A percentile compares a stretch with the other conserved stretches of the same genome.
These are phyloP conservation scores for Bradypodion ventrale DNA, from an alignment of 2,797 vertebrate genomes.

Conservation along the genomic window DNA sequence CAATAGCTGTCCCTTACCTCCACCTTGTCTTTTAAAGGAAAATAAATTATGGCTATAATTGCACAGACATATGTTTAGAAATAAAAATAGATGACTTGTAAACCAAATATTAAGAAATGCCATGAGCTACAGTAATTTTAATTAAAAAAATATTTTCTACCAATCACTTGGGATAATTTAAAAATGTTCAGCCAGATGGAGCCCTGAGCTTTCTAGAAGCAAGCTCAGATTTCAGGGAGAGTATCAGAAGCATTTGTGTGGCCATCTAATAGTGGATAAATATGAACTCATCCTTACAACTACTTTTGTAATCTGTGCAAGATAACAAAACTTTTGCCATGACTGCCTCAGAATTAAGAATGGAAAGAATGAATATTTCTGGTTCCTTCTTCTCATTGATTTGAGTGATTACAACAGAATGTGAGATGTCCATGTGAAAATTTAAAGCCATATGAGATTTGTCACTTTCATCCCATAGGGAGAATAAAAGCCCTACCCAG, in stretches of 20 bases:
- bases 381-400: background rate
- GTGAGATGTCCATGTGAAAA: too few relatives aligned
- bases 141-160: slow-evolving; percentile 62
- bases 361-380: background rate
- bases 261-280: slow-evolving; percentile 22
- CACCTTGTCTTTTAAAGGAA: slow-evolving; percentile 27
- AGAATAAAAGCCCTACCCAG: too few relatives aligned
- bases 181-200: slow-evolving; percentile 43
- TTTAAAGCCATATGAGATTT: too few relatives aligned
- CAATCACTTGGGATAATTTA: slow-evolving; percentile 53
- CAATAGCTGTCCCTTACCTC: slow-evolving; percentile 32
- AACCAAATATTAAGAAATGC: slow-evolving; percentile 44
- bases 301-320: background rate
- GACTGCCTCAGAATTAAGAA: background rate
- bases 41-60: slow-evolving; percentile 43
- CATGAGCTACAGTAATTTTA: slow-evolving; percentile 52
- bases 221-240: slow-evolving; percentile 17
- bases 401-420: too few relatives aligned
- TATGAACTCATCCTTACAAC: background rate
- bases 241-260: slow-evolving; percentile 28
- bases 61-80: slow-evolving; percentile 46
- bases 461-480: too few relatives aligned
- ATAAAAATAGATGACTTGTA: slow-evolving; percentile 52
- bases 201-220: slow-evolving; percentile 31
- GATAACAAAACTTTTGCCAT: background rate